Base-by-base conservation (phyloP, 2,888 invertebrate species). In the Aphidoletes aphidimyza region DNA sequence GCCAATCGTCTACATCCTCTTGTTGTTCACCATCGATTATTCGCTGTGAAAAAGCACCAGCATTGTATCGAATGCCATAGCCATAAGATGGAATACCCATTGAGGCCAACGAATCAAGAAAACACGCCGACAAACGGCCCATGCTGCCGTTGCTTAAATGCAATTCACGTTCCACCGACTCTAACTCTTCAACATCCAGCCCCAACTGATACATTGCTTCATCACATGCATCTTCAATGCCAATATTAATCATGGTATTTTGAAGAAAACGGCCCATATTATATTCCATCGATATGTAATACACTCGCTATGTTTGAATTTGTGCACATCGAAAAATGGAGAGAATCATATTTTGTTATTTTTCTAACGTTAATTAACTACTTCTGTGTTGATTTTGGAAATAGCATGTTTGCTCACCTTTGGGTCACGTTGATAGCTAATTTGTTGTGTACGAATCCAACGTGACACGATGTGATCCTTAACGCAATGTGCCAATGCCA, bases 371-470 rank as follows among this genome's bases (percentile, higher is more conserved):
- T 14, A 9, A 14, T 42, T 14, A 14, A 6, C 17, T 11, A 54
- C 69, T 3, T 22, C 26, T 30, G 2, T 19, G n/a, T 9, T 19
- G 9, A 3, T 9, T 69, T 30, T 30, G 69, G 34, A 69, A 78
- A 36, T 17, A 3, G 30, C 19, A 17, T 1, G 36, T 17, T 78
- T 37, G n/a, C 36, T 81, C 37, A 81, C 81, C 81, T 81, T 81
- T 81, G 81, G 81, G n/a, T 81, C 81, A 22, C 81, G 81, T 81
- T 81, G 81, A 81, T 37, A 37, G 37, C 9, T n/a, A 1, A 81
- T 37, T 81, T 81, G 81, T 17, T 81, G 81, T 81, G 81, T 81
- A 9, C 81, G 81, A 81, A 81, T 81, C 81, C 81, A 81, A 6
- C 81, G 81, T 37, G 81, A 81, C 5, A 81, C 81, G n/a, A 81